phyloP scores from a whole-genome alignment of 2,113 vertebrate genomes.

The Calonectris borealis region DNA sequence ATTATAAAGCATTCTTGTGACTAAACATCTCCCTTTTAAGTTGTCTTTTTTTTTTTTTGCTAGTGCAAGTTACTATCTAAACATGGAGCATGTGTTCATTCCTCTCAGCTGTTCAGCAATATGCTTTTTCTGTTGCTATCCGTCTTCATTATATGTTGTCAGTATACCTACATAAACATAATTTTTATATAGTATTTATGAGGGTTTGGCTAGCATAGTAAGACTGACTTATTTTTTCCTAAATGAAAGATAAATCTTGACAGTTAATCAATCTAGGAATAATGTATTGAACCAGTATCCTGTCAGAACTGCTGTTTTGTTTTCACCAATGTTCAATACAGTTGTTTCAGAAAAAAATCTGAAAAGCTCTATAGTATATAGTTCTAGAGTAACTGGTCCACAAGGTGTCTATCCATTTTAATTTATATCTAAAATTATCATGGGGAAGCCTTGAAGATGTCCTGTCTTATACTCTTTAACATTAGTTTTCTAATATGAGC shows the following conservation, averaged over 20 bases:
- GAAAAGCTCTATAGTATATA: not conserved
- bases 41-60: not conserved
- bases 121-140: not conserved
- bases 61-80: not conserved
- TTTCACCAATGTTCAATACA: not conserved
- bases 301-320: not conserved
- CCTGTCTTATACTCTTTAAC: not conserved
- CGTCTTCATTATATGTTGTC: not conserved
- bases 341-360: not conserved
- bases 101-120: not conserved
- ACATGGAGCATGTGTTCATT: not conserved
- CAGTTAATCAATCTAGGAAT: slow-evolving; percentile 20
- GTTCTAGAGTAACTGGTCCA: not conserved
- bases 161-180: not conserved
- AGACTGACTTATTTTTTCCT: not conserved
- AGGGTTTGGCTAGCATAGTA: not conserved
- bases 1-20: not conserved
- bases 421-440: not conserved
- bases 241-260: slow-evolving; percentile 3
- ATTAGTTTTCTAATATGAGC: not conserved
- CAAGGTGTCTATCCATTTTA: not conserved
- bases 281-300: not conserved
- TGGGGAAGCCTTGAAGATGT: not conserved
- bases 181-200: not conserved
- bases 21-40: not conserved